phyloP scores from a whole-genome alignment of 2,797 vertebrate genomes.

The Manis pentadactyla region DNA sequence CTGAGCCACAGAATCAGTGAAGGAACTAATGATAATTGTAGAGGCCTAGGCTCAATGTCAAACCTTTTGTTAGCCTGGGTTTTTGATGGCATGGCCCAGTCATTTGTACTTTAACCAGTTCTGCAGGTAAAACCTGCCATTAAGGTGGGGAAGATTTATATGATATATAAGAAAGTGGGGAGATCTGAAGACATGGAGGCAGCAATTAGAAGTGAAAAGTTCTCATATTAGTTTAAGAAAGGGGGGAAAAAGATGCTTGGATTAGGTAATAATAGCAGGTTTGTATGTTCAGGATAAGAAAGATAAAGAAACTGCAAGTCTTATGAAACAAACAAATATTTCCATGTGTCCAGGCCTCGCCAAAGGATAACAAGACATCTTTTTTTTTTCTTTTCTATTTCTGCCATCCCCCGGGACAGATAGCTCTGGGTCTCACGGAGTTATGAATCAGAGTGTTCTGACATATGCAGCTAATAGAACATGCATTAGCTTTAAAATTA shows the following conservation, averaged over 20 bases:
- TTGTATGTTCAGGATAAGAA: background rate
- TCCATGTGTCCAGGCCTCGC: background rate
- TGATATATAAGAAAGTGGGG: background rate
- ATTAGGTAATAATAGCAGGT: background rate
- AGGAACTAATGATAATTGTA: background rate
- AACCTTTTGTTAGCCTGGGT: background rate
- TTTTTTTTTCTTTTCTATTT: constrained; percentile 46
- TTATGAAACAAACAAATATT: constrained; percentile 18
- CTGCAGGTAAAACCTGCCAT: background rate
- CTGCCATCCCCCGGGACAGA: constrained; percentile 41
- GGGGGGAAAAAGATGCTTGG: background rate
- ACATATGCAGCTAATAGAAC: constrained; percentile 67
- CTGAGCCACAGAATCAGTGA: background rate
- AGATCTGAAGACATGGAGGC: background rate
- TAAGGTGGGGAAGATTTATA: background rate
- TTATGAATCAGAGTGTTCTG: constrained; percentile 70
- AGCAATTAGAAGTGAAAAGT: background rate
- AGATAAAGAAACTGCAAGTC: background rate
- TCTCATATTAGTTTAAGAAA: background rate
- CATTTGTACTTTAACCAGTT: background rate
- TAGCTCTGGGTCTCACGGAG: background rate
- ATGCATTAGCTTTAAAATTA: constrained; percentile 75
- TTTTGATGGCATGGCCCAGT: background rate
- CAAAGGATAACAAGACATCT: background rate
- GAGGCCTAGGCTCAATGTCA: background rate